Base-by-base conservation (phyloP, 2,888 invertebrate species). In the Pantelozetes paolii region DNA sequence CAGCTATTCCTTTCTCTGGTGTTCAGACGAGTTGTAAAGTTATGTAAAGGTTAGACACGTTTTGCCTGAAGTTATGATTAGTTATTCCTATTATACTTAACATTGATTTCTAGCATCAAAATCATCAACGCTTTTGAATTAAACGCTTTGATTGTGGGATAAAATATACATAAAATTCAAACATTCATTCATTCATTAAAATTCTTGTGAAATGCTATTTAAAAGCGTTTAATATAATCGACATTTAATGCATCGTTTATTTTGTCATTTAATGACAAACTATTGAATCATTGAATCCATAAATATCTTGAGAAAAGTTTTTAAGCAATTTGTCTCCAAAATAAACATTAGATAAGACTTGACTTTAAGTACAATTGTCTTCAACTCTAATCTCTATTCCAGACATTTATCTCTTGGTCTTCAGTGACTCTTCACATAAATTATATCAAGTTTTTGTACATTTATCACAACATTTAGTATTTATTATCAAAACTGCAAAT, bases 41-140 rank as follows among this genome's bases (percentile, higher is more conserved):
- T 59, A 59, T 59, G 59, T 30, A 26, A 59, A 59, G 28, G 30
- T 50, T 15, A 30, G 13, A 30, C 59, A 59, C 59, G 59, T 28
- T 28, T 59, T 59, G 59, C 59, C 59, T 59, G 28, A 59, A 59
- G 59, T 59, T 9, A 30, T 59, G 59, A 30, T 59, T 59, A 30
- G 28, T 1, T 18, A 45, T 18, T 18, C 18, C 50, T 28, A 59
- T 59, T 30, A 59, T 26, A 15, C 28, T 59, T 59, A 59, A 30
- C 15, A 28, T 30, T 26, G 59, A 28, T 59, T 59, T 59, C 28
- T n/a, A 6, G 15, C 30, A 5, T 26, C 11, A 3, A 30, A 59
- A 26, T 15, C 28, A 28, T 59, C 30, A 59, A 20, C 45, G 45
- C 54, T 26, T n/a, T n/a, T n/a, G n/a, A n/a, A n/a, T n/a, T n/a